phyloP scores from a whole-genome alignment of 2,113 vertebrate species.

The Saccopteryx bilineata region DNA sequence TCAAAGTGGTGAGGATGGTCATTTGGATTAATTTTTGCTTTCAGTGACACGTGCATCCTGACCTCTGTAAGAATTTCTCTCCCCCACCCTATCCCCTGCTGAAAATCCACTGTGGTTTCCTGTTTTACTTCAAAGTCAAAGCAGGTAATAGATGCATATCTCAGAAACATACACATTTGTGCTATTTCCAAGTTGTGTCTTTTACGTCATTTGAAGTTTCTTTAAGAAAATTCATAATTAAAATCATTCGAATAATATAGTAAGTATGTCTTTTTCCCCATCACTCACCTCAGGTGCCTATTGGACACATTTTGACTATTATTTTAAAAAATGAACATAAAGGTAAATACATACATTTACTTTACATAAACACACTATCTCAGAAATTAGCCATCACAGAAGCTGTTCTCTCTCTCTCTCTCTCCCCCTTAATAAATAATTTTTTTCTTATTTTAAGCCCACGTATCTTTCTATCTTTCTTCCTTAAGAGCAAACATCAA shows the following conservation, averaged over 20 bases:
- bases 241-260: not conserved
- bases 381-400: not conserved
- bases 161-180: not conserved
- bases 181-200: not conserved
- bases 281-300: not conserved
- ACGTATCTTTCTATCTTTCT: not conserved
- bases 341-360: not conserved
- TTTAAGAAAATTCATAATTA: not conserved
- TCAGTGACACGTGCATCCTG: not conserved
- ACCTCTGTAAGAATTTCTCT: not conserved
- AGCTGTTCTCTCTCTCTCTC: too few species aligned
- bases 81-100: rapidly evolving
- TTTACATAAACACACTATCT: not conserved
- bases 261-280: not conserved
- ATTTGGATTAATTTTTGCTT: not conserved
- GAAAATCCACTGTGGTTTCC: not conserved
- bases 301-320: not conserved
- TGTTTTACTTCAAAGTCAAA: not conserved
- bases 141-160: not conserved
- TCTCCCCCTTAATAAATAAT: not conserved
- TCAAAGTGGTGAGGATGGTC: not conserved
- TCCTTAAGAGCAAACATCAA: not conserved
- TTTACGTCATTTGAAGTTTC: not conserved
- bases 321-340: not conserved
- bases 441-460: not conserved